Evolutionary conservation across 2,797 vertebrate species (phyloP), one percentile per base, ranked within the genome.

Genomic region (Rhinogobio ventralis): DNA sequence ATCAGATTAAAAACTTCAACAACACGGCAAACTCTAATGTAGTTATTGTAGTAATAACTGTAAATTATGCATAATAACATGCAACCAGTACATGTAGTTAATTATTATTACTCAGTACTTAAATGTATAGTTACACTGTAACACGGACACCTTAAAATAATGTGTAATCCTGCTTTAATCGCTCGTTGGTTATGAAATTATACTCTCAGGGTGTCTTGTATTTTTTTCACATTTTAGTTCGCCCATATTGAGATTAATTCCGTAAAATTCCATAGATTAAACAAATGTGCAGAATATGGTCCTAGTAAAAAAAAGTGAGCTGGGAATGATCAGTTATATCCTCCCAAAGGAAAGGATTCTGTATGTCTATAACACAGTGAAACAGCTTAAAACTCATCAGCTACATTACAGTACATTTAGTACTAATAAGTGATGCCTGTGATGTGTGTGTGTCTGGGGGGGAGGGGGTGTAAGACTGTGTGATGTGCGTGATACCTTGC

Each of bases 401-500:
- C 14, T 46, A 49, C 39, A 64, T 45, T 81, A 33, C 17, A 62
- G n/a, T 49, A 71, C 11, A 45, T 39, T 53, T 33, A 51, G 5
- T 6, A 81, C 9, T 73, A n/a, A 23, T 14, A 73, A 49, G 20
- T 13, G 49, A 45, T 67, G 33, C 20, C 23, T 39, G 49, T 67
- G 46, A 28, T 46, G 53, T 25, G 67, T 73, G 45, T 39, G 36
- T 39, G 36, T 39, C 7, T 7, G 36, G 36, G 36, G 36, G 0
- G 36, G 36, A 0, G 6, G 36, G 39, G 1, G 39, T 9, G 39
- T 2, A 36, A 36, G 71, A 53, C 13, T 23, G 23, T 36, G 71
- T 33, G 62, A 81, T 42, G 64, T 62, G 71, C 39, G 68, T 20
- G 33, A 23, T 87, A 97, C 94, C 94, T 96, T 95, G 91, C 71